Evolutionary conservation across 37 sponge, comb jelly and placozoan genomes (phyloP), one percentile per base, ranked within the genome.

Genomic region (Theonella swinhoei): DNA sequence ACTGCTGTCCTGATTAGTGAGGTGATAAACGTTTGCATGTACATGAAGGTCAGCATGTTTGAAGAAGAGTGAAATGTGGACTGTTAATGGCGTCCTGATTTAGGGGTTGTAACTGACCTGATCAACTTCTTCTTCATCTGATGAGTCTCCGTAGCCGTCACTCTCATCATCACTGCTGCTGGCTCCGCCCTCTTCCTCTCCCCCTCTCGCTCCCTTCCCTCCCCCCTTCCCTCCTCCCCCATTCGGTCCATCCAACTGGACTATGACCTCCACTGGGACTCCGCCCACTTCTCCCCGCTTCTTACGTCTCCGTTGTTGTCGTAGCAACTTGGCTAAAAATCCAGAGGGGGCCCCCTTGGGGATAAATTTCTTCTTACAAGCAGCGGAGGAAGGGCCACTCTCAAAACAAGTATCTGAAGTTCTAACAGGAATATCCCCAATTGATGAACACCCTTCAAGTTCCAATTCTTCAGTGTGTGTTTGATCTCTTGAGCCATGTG

Each of bases 161-260:
- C 86, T 82, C 24, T 93, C 89, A 31, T 88, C 89, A 38, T 86
- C 86, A 62, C 90, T 89, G 64, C 90, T 89, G 47, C 87, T 86
- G 19, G 41, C 91, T 0, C 61, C 90, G 1, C 64, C 72, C 0
- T 31, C 54, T n/a, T 17, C 69, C 20, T 22, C 38, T 34, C 78
- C 70, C 54, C 14, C 14, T 17, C 54, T 47, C 54, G 11, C 54
- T 14, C 14, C 14, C n/a, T n/a, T n/a, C n/a, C n/a, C n/a, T 17
- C 54, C 54, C 14, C 54, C 54, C 14, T 47, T 47, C 43, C 67
- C 42, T 68, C 60, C 67, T 75, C 62, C 78, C 61, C 78, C 85
- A 36, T 70, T 63, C 7, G 72, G 33, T 0, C 76, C 84, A 32
- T 85, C 78, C 78, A 85, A 24, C 79, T 85, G 85, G 40, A 70